Percentiles rank a stretch among this genome's conserved stretches.
These are phyloP conservation scores for Tachycineta bicolor DNA, from an alignment of 2,113 vertebrate genomes.

Conservation along the genomic window DNA sequence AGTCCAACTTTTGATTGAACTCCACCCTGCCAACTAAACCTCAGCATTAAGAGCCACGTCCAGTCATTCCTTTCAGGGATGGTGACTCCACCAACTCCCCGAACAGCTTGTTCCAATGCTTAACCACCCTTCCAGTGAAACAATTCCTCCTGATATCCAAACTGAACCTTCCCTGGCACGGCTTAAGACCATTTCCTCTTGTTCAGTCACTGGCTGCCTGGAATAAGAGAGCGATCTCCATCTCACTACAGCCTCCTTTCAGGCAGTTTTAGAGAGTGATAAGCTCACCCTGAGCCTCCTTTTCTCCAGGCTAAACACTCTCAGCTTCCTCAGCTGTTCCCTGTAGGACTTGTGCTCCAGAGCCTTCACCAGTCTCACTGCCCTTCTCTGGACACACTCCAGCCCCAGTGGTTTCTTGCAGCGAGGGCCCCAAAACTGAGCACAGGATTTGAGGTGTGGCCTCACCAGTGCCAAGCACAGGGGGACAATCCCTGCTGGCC, in stretches of 20 bases:
- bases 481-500: not conserved
- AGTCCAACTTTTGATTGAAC: not conserved
- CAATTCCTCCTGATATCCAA: not conserved
- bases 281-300: not conserved
- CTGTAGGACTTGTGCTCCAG: not conserved
- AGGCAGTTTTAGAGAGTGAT: not conserved
- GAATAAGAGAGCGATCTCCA: not conserved
- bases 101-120: not conserved
- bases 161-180: not conserved
- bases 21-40: not conserved
- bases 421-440: not conserved
- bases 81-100: not conserved
- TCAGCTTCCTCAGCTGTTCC: not conserved
- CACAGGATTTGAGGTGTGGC: not conserved
- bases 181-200: not conserved
- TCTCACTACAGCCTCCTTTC: not conserved
- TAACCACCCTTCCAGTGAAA: not conserved
- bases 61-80: not conserved
- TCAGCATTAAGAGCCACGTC: not conserved
- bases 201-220: not conserved
- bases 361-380: not conserved
- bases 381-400: fast-evolving
- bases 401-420: fast-evolving
- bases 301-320: not conserved
- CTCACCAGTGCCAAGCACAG: fast-evolving